Percentiles rank a stretch among this genome's conserved stretches.
These are phyloP conservation scores for Aspidapion aeneum DNA, from an alignment of 2,888 invertebrate genomes.

Conservation along the genomic window DNA sequence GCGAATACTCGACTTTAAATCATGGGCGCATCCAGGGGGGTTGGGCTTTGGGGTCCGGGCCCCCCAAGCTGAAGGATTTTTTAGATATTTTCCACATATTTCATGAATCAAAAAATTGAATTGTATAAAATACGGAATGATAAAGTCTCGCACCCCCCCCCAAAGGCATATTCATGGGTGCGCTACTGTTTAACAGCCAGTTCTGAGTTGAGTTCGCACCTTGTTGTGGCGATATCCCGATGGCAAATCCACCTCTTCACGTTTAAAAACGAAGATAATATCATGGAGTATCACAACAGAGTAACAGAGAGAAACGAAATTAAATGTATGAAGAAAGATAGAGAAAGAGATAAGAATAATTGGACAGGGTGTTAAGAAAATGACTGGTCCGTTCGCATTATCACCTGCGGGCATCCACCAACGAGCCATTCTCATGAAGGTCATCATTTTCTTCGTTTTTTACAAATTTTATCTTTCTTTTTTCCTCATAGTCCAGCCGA, in stretches of 20 bases:
- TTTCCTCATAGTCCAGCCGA: too few species aligned
- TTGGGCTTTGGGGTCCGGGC: too few species aligned
- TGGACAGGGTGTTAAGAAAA: constrained; percentile 41
- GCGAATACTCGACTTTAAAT: too few species aligned
- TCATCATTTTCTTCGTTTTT: constrained; percentile 22
- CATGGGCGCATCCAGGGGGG: too few species aligned
- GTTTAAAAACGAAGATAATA: not conserved
- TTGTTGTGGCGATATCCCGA: not conserved
- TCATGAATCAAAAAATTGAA: too few species aligned
- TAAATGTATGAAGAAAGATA: not conserved
- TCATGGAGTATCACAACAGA: not conserved
- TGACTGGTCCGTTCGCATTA: constrained; percentile 37
- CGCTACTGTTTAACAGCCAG: not conserved
- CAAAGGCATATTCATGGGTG: too few species aligned
- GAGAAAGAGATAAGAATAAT: constrained; percentile 39
- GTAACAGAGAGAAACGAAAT: not conserved
- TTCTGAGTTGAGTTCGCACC: constrained; percentile 2
- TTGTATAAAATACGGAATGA: too few species aligned
- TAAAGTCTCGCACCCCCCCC: too few species aligned
- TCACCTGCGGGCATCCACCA: constrained; percentile 35
- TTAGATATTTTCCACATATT: too few species aligned
- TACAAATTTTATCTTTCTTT: not conserved
- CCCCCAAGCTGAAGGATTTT: too few species aligned
- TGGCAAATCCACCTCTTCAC: not conserved
- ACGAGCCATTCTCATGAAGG: constrained; percentile 32